These are phyloP conservation scores for Carpatolechia fugitivella DNA, from an alignment of 2,888 invertebrate genomes.

Conservation along the genomic window DNA sequence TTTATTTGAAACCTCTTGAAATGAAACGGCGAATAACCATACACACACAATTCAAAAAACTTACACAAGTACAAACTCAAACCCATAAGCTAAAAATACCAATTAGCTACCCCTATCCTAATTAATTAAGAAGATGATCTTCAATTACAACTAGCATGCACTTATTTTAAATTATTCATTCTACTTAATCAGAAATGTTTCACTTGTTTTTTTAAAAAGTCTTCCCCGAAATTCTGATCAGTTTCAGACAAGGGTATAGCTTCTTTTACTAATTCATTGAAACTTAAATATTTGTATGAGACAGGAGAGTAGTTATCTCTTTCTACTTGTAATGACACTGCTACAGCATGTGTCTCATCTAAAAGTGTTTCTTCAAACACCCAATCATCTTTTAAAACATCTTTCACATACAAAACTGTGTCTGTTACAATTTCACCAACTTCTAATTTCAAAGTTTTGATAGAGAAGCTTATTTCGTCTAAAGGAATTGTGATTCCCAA, in stretches of 20 bases:
- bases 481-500: constrained; percentile 90
- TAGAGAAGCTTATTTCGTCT: constrained; percentile 85
- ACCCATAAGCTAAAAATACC: neutral
- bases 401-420: constrained; percentile 83
- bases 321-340: constrained; percentile 81
- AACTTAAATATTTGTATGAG: constrained; percentile 77
- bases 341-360: constrained; percentile 87
- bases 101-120: neutral
- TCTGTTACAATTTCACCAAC: constrained; percentile 73
- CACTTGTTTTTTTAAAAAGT: constrained; percentile 80
- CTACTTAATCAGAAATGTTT: constrained; percentile 38
- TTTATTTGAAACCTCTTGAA: neutral
- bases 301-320: constrained; percentile 29
- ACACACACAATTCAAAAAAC: neutral
- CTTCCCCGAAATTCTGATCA: constrained; percentile 76
- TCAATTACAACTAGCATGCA: constrained; percentile 3
- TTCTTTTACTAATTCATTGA: constrained; percentile 80
- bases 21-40: neutral
- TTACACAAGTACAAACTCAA: neutral
- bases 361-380: constrained; percentile 90
- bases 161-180: neutral
- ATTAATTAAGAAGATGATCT: constrained; percentile 10
- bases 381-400: constrained; percentile 81
- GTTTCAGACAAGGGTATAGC: constrained; percentile 59
- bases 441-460: constrained; percentile 76